phyloP scores from a whole-genome alignment of 2,888 invertebrate genomes.

The Thumatha senex region DNA sequence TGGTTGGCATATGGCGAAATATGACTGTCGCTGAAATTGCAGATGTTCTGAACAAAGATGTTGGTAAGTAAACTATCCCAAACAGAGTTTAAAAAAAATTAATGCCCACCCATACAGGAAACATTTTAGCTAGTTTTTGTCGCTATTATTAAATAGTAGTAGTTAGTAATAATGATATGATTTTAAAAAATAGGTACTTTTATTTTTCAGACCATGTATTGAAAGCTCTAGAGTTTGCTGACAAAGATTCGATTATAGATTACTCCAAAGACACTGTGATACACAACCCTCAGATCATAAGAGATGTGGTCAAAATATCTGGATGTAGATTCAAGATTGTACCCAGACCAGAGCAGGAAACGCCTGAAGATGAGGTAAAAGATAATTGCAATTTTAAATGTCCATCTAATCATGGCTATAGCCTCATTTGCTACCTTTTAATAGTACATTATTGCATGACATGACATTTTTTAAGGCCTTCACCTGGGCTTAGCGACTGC shows the following conservation, averaged over 20 bases:
- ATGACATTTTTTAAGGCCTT: too few relatives aligned
- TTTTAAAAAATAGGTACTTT: neutral
- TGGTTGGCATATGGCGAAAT: slow-evolving; percentile 89
- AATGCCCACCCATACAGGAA: too few relatives aligned
- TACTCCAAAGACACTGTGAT: slow-evolving; percentile 84
- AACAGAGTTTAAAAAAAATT: too few relatives aligned
- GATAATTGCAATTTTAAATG: neutral
- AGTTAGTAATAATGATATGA: too few relatives aligned
- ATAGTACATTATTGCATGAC: too few relatives aligned
- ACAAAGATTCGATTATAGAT: slow-evolving; percentile 77
- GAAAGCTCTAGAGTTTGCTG: slow-evolving; percentile 86
- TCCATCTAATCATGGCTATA: too few relatives aligned
- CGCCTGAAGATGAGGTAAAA: slow-evolving; percentile 59
- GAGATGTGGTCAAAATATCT: slow-evolving; percentile 87
- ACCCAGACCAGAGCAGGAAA: slow-evolving; percentile 71
- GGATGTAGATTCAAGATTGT: slow-evolving; percentile 85
- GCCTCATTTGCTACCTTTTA: too few relatives aligned
- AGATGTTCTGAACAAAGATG: slow-evolving; percentile 82
- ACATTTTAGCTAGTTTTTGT: too few relatives aligned
- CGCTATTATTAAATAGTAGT: too few relatives aligned
- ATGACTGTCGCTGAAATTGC: slow-evolving; percentile 92
- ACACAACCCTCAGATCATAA: slow-evolving; percentile 85
- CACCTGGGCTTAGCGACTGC: too few relatives aligned
- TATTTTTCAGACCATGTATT: slow-evolving; percentile 84
- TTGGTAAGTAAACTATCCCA: slow-evolving; percentile 75